A percentile compares a stretch with the other conserved stretches of the same genome.
These are phyloP conservation scores for Lepeophtheirus nordmannii DNA, from an alignment of 2,888 invertebrate species.

Conservation along the genomic window DNA sequence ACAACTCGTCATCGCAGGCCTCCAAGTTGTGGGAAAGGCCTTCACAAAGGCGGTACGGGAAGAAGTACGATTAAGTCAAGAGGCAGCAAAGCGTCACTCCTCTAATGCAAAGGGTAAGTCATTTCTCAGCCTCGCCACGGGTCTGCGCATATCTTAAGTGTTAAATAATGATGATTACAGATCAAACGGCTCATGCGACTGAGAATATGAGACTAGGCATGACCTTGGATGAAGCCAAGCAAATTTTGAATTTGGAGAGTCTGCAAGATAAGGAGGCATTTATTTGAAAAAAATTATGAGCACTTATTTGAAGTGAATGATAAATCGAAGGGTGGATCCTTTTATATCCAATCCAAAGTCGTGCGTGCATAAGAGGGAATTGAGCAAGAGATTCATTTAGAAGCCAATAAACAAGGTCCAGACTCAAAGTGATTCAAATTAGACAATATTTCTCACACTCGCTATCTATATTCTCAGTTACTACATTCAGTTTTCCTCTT, in stretches of 20 bases:
- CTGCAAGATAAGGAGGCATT: constrained; percentile 49
- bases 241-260: constrained; percentile 68
- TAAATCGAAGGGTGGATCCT: constrained; percentile 79
- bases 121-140: too few relatives aligned
- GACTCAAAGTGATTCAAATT: background rate
- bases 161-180: background rate
- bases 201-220: constrained; percentile 48
- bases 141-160: too few relatives aligned
- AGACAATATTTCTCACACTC: too few relatives aligned
- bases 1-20: constrained; percentile 74
- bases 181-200: background rate
- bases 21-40: constrained; percentile 70
- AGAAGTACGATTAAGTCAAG: constrained; percentile 47
- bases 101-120: constrained; percentile 32
- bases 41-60: constrained; percentile 73
- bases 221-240: constrained; percentile 80
- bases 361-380: constrained; percentile 72
- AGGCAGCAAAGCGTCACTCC: constrained; percentile 61
- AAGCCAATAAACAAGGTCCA: background rate
- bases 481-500: too few relatives aligned
- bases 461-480: too few relatives aligned
- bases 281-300: constrained; percentile 56
- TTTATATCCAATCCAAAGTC: constrained; percentile 93
- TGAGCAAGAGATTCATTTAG: constrained; percentile 46
- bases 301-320: constrained; percentile 79